Percentiles rank a stretch among this genome's conserved stretches.
Evolutionary conservation across 1,140 invertebrate species (phyloP).

Genomic region (Penaeus vannamei): DNA sequence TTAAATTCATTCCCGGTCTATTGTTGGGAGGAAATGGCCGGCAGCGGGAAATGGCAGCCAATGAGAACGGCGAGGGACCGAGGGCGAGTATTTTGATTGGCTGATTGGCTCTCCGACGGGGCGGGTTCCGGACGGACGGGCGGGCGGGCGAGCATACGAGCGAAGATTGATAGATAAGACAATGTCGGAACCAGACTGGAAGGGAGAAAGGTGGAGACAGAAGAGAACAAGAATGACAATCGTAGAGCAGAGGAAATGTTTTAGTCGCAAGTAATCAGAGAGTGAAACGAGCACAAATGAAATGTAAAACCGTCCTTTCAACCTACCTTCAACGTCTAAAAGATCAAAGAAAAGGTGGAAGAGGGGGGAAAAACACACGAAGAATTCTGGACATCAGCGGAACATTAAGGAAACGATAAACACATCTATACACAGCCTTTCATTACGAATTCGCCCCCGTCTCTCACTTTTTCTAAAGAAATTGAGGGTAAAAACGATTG

Average conservation of each 20-base stretch:
- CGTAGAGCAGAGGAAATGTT: too few species aligned
- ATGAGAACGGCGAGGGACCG: conserved; percentile 19
- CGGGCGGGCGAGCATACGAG: not conserved
- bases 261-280: not conserved
- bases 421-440: conserved; percentile 52
- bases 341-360: not conserved
- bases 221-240: too few species aligned
- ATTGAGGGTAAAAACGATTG: conserved; percentile 66
- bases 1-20: conserved; percentile 49
- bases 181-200: too few species aligned
- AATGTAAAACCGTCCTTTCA: not conserved
- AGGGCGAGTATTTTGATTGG: conserved; percentile 39
- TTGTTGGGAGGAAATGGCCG: conserved; percentile 42
- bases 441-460: conserved; percentile 63
- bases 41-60: conserved; percentile 30
- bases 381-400: conserved; percentile 34
- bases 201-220: too few species aligned
- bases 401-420: conserved; percentile 30
- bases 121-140: too few species aligned
- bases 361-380: not conserved
- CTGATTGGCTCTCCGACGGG: conserved; percentile 24
- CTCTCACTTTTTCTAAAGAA: conserved; percentile 65
- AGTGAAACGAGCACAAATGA: not conserved
- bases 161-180: not conserved
- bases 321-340: not conserved